Evolutionary conservation across 2,113 vertebrate species (phyloP).

Genomic region (Echinops telfairi): DNA sequence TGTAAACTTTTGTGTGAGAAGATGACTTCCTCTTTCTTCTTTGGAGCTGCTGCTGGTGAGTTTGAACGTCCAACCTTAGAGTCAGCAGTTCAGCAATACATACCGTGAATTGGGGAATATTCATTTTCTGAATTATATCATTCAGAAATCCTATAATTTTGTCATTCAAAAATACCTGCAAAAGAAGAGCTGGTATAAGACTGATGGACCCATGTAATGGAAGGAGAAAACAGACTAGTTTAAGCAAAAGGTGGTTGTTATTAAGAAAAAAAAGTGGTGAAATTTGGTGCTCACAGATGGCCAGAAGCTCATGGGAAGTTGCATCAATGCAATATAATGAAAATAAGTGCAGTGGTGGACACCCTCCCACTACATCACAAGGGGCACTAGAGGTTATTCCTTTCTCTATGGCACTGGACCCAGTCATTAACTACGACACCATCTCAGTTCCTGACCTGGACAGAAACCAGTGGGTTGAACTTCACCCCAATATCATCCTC

Average conservation of each 20-base stretch:
- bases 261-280: not conserved
- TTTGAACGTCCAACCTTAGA: not conserved
- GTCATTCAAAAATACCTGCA: slow-evolving; percentile 94
- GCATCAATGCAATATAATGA: not conserved
- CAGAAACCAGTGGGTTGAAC: not conserved
- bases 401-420: not conserved
- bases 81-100: not conserved
- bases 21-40: too few species aligned
- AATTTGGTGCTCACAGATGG: not conserved
- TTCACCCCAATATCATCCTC: not conserved
- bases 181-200: slow-evolving; percentile 63
- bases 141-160: slow-evolving; percentile 90
- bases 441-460: not conserved
- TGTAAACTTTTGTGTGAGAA: too few species aligned
- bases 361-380: too few species aligned
- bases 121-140: slow-evolving; percentile 83
- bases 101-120: slow-evolving; percentile 90
- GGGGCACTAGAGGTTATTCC: too few species aligned
- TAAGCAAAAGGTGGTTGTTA: not conserved
- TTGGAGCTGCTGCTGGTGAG: not conserved
- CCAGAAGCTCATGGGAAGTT: not conserved
- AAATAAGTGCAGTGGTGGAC: not conserved
- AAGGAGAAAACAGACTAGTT: not conserved
- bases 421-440: not conserved
- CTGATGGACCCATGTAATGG: not conserved